Base-by-base conservation (phyloP, 2,113 vertebrate species). In the Menidia beryllina region DNA sequence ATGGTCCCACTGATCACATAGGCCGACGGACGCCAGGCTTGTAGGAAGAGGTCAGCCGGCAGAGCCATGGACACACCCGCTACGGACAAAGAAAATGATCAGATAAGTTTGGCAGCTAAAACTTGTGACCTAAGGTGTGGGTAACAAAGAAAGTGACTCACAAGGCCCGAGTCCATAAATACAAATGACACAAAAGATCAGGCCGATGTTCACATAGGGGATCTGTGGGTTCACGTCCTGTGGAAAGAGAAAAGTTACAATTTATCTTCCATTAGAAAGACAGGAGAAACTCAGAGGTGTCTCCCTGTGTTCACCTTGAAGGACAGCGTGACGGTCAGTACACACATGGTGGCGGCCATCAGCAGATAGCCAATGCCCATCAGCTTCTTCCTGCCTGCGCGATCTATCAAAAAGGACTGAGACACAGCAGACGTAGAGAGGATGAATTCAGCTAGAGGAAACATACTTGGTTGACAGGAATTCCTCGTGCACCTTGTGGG, bases 21-120 rank as follows among this genome's bases (percentile, higher is more conserved):
- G 14, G 94, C 95, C 24, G 93, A 86, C 25, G 95, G 93, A 73
- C 94, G 91, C 86, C 93, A 95, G 8, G 90, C 93, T 70, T 95
- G 95, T 48, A 95, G 89, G 87, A 95, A 95, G 53, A 95, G 89
- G 79, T 95, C 95, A 2, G 93, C 94, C 39, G 87, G 79, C 13
- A 95, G 91, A 38, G 90, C 74, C 66, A 93, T 92, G 12, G 85
- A 74, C 19, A 93, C 92, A 59, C 84, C 93, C 68, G 89, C 95
- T 95, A 72, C n/a, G n/a, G n/a, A n/a, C n/a, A 15, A 87, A 69
- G 17, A 26, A 36, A 11, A 66, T 2, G 11, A 15, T 23, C 23
- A 41, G 20, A 13, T 54, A 2, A 61, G 58, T 48, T 20, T 45
- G 10, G 7, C 26, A 0, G 8, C 36, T 45, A 2, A 45, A 1